Conservation (phyloP, 2,888 invertebrate genomes). For the Lasioglossum vierecki region DNA sequence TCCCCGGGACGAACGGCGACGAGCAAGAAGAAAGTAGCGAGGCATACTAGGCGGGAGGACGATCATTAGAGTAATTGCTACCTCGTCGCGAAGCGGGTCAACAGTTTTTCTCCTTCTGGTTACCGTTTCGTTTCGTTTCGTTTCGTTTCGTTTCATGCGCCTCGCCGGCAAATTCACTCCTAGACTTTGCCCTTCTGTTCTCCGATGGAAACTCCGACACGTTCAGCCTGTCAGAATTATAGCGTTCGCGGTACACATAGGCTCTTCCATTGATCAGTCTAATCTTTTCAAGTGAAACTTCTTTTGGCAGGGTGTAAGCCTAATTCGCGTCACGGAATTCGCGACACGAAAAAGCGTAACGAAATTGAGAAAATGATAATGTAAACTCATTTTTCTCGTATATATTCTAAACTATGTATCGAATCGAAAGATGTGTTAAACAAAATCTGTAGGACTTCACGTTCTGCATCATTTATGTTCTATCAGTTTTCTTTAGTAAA, state of each 20-base stretch:
- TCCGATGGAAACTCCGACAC: constrained; percentile 9
- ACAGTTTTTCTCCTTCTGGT: constrained; percentile 58
- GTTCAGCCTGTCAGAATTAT: background rate
- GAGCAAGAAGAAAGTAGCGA: constrained; percentile 13
- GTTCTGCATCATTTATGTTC: no score
- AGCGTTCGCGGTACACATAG: background rate
- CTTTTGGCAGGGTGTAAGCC: no score
- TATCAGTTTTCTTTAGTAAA: no score
- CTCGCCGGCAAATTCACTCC: constrained; percentile 11
- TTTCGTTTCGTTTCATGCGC: constrained; percentile 4
- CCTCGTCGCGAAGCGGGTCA: constrained; percentile 66
- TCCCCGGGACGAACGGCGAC: background rate
- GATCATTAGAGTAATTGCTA: constrained; percentile 69
- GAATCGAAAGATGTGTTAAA: no score
- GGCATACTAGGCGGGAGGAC: constrained; percentile 28
- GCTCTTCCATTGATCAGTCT: no score
- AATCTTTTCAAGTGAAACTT: no score
- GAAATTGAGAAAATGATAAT: no score
- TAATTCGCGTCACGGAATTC: no score
- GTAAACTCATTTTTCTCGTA: no score
- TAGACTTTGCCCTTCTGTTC: constrained; percentile 10
- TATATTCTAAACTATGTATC: no score
- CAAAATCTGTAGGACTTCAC: no score
- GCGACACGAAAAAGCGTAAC: no score
- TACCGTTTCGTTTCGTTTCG: constrained; percentile 5